Conservation (phyloP, 2,888 invertebrate species). For the Cataglyphis altisquamis region DNA sequence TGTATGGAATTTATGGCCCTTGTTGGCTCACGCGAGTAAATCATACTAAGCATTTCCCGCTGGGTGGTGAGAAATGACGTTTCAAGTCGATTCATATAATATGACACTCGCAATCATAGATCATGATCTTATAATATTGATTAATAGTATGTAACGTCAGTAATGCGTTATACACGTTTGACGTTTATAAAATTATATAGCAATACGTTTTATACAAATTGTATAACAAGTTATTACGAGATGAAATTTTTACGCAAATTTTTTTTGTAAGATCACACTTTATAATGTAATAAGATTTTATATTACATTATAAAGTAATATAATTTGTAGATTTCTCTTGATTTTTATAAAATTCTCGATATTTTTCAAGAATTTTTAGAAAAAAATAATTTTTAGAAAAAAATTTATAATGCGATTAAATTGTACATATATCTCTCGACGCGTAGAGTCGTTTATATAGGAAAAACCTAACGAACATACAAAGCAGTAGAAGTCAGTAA, state of each 20-base stretch:
- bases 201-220: not conserved
- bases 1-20: slow-evolving; percentile 45
- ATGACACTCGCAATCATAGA: slow-evolving; percentile 40
- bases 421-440: not conserved
- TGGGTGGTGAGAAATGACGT: slow-evolving; percentile 17
- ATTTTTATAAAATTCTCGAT: not conserved
- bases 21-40: slow-evolving; percentile 48
- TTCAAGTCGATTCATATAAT: slow-evolving; percentile 47
- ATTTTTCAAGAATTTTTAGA: not conserved
- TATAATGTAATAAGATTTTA: not conserved
- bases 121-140: slow-evolving; percentile 52
- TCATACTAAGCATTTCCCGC: slow-evolving; percentile 47
- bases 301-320: not conserved
- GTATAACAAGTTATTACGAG: not conserved
- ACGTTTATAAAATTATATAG: slow-evolving; percentile 17
- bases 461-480: not conserved
- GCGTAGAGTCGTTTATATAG: no score
- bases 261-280: not conserved
- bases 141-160: slow-evolving; percentile 17
- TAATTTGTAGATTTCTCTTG: not conserved
- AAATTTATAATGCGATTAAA: not conserved
- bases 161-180: not conserved
- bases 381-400: no score
- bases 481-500: slow-evolving; percentile 10
- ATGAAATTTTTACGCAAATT: not conserved